A percentile compares a stretch with the other conserved stretches of the same genome.
Conservation (phyloP, 1,140 invertebrate genomes). For the Drosophila truncata region DNA sequence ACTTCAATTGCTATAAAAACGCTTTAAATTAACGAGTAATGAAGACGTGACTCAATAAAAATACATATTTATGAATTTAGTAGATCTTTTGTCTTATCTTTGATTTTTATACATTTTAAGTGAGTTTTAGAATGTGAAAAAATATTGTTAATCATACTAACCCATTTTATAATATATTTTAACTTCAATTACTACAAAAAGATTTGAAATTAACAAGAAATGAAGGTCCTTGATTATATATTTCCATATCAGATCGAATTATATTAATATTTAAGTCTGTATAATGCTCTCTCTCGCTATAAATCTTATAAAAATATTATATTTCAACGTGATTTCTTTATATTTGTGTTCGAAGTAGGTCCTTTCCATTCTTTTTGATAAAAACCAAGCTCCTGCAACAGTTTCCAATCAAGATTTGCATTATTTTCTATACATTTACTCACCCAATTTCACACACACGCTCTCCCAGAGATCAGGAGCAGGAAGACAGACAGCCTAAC, state of each 20-base stretch:
- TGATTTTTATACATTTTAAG: not conserved
- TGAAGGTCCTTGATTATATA: not conserved
- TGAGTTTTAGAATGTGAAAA: not conserved
- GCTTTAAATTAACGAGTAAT: not conserved
- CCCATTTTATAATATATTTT: too few relatives aligned
- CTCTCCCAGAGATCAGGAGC: not conserved
- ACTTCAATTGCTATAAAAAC: not conserved
- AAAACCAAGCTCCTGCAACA: slow-evolving; percentile 2
- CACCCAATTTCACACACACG: not conserved
- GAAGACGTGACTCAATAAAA: too few relatives aligned
- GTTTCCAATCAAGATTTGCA: slow-evolving; percentile 11
- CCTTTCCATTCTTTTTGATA: not conserved
- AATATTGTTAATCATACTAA: not conserved
- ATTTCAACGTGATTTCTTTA: not conserved
- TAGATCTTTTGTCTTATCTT: not conserved
- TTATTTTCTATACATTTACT: slow-evolving; percentile 10
- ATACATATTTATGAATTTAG: not conserved
- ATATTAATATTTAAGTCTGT: too few relatives aligned
- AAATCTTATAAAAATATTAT: not conserved
- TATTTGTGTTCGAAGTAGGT: not conserved
- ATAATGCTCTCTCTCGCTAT: too few relatives aligned
- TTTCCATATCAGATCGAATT: not conserved
- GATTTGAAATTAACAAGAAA: not conserved
- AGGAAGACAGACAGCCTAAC: slow-evolving; percentile 85
- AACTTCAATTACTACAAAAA: not conserved